Conservation (phyloP, 2,113 vertebrate genomes). For the Odocoileus hemionus region DNA sequence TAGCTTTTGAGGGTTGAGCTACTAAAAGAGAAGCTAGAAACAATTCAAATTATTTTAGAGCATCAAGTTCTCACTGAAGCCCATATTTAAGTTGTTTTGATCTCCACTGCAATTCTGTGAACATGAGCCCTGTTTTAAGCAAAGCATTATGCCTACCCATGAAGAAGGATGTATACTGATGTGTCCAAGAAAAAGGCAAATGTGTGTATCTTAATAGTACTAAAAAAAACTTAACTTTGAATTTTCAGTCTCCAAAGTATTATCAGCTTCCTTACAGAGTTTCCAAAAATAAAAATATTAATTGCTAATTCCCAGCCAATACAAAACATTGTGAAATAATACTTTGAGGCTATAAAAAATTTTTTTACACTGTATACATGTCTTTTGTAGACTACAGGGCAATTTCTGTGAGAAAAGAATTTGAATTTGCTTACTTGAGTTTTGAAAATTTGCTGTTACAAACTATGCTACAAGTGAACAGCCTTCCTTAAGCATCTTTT, state of each 20-base stretch:
- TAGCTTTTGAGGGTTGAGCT: background rate
- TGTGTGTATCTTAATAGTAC: background rate
- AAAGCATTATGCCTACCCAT: background rate
- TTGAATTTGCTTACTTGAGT: background rate
- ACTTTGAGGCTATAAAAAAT: background rate
- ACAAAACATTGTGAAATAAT: background rate
- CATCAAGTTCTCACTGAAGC: background rate
- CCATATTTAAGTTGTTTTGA: conserved; percentile 1
- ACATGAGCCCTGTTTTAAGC: background rate
- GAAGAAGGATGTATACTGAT: background rate
- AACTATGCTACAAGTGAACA: background rate
- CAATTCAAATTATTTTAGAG: background rate
- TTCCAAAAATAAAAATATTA: background rate
- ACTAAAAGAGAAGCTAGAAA: background rate
- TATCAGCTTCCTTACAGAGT: background rate
- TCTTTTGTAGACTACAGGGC: background rate
- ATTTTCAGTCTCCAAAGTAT: background rate
- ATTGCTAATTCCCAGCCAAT: background rate
- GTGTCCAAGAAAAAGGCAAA: background rate
- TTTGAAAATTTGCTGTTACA: background rate
- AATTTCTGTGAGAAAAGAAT: background rate
- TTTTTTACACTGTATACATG: too few species aligned
- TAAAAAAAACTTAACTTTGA: background rate
- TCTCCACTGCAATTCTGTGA: background rate
- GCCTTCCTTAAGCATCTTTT: background rate